Base-by-base conservation (phyloP, 2,113 vertebrate genomes). In the Nycticorax nycticorax region DNA sequence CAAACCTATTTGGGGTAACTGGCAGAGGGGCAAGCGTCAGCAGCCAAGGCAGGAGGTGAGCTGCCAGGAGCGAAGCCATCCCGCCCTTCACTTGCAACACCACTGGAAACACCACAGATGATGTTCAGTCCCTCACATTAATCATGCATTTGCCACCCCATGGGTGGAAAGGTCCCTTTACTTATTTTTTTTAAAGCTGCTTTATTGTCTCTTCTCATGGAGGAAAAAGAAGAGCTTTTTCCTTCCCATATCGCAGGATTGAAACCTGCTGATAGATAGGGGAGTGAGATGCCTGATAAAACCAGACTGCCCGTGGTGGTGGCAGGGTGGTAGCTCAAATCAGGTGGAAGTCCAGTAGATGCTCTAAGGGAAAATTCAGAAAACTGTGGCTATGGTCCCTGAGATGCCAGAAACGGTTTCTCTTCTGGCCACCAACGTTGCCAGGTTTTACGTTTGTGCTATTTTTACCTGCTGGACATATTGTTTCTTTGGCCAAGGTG, bases 91-190 rank as follows among this genome's bases (percentile, higher is more conserved):
- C 10, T 14, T 76, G 57, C 55, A 22, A 33, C 2, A 0, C 52
- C 28, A 6, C 16, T 74, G 59, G 19, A 56, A 41, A 57, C 89
- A 89, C 64, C 64, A 64, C 95, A 91, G 62, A 18, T 80, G 77
- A 84, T 87, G 79, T 85, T 63, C 88, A 35, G 66, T 64, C 56
- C 86, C 50, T 76, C 88, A 47, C 63, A 48, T 92, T 93, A 93
- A 95, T 94, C 67, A 90, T 39, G 32, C 52, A 33, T 86, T 91
- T 94, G 89, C 56, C 78, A 85, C 60, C 77, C 41, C 37, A 8
- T 3, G 28, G 94, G 80, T 82, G 37, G 76, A 94, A 95, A 96
- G 69, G 78, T 82, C 91, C 20, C 76, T 85, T 59, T 16, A 43
- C n/a, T 83, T 19, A 62, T 43, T 87, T 26, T 43, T 68, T 82